Conservation (phyloP, 2,113 vertebrate species). For the Cheilinus undulatus region DNA sequence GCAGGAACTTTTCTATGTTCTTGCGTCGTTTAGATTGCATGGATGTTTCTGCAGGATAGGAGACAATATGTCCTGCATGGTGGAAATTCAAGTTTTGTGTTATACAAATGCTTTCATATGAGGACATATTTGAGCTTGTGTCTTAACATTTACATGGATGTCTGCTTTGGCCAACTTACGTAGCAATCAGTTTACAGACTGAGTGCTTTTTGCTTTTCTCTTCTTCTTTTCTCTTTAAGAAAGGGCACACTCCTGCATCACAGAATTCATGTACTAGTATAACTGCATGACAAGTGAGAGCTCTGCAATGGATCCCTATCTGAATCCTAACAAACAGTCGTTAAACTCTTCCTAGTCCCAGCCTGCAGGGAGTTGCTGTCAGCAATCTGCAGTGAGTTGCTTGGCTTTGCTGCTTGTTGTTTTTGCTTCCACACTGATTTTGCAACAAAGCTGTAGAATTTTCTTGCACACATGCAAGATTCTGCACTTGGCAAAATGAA, state of each 20-base stretch:
- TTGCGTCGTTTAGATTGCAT: background rate
- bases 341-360: background rate
- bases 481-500: conserved; percentile 15
- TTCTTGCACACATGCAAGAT: conserved; percentile 37
- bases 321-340: background rate
- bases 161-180: background rate
- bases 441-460: conserved; percentile 14
- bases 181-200: background rate
- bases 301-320: background rate
- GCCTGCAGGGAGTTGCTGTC: background rate
- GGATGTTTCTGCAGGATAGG: background rate
- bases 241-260: background rate
- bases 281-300: background rate
- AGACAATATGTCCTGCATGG: background rate
- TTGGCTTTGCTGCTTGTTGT: conserved; percentile 13
- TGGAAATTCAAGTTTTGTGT: background rate
- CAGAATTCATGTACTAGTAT: background rate
- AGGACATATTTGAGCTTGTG: conserved; percentile 1
- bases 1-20: conserved; percentile 12
- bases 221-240: background rate
- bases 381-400: conserved; percentile 14
- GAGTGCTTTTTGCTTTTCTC: background rate
- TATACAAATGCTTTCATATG: background rate
- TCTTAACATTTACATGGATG: background rate
- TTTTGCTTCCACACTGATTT: conserved; percentile 48